Base-by-base conservation (phyloP, 2,888 invertebrate genomes). In the Metacarcinus magister region DNA sequence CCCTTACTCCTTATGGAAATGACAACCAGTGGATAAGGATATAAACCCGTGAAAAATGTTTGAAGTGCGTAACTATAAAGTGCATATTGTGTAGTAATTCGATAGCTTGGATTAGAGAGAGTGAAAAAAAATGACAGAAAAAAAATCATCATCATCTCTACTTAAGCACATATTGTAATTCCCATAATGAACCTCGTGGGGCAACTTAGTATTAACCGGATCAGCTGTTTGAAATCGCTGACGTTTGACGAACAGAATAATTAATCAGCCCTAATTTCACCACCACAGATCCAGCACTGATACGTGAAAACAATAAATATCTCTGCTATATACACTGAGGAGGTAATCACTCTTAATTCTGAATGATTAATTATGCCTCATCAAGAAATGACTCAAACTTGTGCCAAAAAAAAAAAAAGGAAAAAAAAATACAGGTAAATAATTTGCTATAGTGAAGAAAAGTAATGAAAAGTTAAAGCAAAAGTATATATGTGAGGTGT, bases 211-310 rank as follows among this genome's bases (percentile, higher is more conserved):
- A 82, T 82, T 82, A 82, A 82, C 82, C 32, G 32, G 82, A 82
- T 82, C 82, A 82, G 82, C 82, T 82, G 5, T 82, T 82, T 82
- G 82, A 82, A 82, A 82, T 82, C 82, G 10, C 82, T 82, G 82
- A 82, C 82, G 32, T 82, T 28, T 82, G 82, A 82, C 82, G 82
- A 82, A 32, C 82, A 82, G 82, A 82, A 82, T 82, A 82, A 82
- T 82, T 82, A 82, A 82, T 82, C 82, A 82, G 82, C 82, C 32
- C 82, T 32, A 32, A 82, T 32, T 82, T 82, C 82, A 82, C 82
- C 82, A 23, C 82, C 32, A 13, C 82, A 28, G 32, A 82, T 82
- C 82, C 82, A 82, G 28, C 82, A 82, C 82, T 82, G 28, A 82
- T 82, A 82, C 32, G 13, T 82, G 82, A 82, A 82, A 82, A 82